Conservation (phyloP, 2,797 vertebrate species). For the Epinephelus coioides region DNA sequence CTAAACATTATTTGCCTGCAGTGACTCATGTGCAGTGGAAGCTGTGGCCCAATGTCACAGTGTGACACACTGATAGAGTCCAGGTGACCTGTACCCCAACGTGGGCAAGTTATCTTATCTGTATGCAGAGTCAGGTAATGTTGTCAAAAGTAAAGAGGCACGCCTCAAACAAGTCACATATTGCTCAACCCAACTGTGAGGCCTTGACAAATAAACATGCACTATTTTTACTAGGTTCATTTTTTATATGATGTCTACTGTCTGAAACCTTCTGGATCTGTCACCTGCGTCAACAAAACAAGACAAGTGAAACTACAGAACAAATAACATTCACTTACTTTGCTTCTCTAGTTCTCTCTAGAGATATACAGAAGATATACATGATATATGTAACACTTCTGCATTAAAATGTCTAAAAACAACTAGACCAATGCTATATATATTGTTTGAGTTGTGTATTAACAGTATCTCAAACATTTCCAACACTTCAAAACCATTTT, state of each 20-base stretch:
- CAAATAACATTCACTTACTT: not conserved
- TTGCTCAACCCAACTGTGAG: not conserved
- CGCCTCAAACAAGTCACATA: not conserved
- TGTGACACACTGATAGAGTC: slow-evolving; percentile 34
- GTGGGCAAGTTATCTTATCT: slow-evolving; percentile 60
- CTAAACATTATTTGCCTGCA: slow-evolving; percentile 11
- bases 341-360: not conserved
- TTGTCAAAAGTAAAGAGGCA: slow-evolving; percentile 35
- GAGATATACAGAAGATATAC: not conserved
- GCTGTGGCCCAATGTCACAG: slow-evolving; percentile 7
- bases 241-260: not conserved
- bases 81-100: slow-evolving; percentile 12
- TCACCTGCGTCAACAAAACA: not conserved
- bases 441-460: no score
- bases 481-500: no score
- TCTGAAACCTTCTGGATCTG: not conserved
- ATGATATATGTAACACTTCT: no score
- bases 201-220: not conserved
- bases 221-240: not conserved
- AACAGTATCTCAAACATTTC: no score
- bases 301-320: not conserved
- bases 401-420: no score
- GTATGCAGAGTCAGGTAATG: slow-evolving; percentile 13
- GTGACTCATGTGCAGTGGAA: slow-evolving; percentile 15
- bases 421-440: no score